Conservation (phyloP, 2,797 vertebrate genomes). For the Pelochelys cantorii region DNA sequence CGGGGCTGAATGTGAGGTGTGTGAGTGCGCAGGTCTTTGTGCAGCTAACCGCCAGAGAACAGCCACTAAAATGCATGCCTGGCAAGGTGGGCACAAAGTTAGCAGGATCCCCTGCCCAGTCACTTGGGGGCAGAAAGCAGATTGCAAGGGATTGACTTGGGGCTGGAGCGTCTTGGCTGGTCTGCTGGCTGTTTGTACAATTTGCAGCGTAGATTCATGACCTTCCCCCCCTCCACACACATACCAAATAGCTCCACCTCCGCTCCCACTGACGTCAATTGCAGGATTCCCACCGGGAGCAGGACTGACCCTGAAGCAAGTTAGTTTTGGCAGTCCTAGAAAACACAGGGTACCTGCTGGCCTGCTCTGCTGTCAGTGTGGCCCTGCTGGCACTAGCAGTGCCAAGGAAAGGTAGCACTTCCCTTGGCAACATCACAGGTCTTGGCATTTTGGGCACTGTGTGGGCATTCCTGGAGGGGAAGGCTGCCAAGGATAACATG, state of each 20-base stretch:
- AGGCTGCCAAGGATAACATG: neutral
- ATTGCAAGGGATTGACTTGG: neutral
- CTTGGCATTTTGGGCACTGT: neutral
- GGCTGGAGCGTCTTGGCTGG: neutral
- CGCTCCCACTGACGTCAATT: neutral
- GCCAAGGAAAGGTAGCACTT: neutral
- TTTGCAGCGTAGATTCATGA: neutral
- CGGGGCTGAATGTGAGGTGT: neutral
- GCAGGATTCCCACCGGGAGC: neutral
- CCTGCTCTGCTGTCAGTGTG: neutral
- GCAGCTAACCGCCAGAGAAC: rapidly evolving
- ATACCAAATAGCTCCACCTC: neutral
- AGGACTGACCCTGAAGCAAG: neutral
- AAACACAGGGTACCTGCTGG: neutral
- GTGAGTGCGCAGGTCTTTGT: neutral
- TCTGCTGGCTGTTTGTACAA: neutral
- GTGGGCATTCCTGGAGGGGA: neutral
- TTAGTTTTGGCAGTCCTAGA: neutral
- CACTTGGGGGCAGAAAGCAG: neutral
- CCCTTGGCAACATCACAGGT: neutral
- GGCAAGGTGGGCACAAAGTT: rapidly evolving
- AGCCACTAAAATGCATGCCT: rapidly evolving
- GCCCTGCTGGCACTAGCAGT: neutral
- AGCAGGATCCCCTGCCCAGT: rapidly evolving
- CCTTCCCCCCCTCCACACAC: neutral